Evolutionary conservation across 2,888 invertebrate genomes (phyloP).

Genomic region (Zhuqinia jingwanae): DNA sequence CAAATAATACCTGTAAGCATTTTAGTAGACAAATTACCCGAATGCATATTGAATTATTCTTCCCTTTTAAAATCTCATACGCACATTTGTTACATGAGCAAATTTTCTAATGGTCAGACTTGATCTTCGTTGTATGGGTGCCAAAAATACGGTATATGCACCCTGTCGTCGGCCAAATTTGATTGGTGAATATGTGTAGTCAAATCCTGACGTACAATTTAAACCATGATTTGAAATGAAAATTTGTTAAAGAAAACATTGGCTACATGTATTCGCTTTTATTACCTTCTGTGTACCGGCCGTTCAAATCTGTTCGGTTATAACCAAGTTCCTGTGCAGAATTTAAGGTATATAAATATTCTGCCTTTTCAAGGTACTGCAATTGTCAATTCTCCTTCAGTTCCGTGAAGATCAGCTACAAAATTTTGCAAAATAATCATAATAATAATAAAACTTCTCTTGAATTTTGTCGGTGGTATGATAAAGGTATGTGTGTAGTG

Average conservation of each 20-base stretch:
- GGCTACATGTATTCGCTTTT: too few relatives aligned
- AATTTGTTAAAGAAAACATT: conserved; percentile 14
- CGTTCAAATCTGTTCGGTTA: conserved; percentile 73
- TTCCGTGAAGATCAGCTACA: conserved; percentile 66
- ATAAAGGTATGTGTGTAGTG: too few relatives aligned
- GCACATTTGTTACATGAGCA: conserved; percentile 75
- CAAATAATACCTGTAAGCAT: conserved; percentile 42
- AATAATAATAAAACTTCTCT: too few relatives aligned
- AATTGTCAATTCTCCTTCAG: conserved; percentile 70
- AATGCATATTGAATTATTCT: background rate
- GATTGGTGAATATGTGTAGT: conserved; percentile 70
- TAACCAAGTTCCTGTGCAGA: conserved; percentile 76
- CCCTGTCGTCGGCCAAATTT: conserved; percentile 72
- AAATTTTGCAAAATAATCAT: too few relatives aligned
- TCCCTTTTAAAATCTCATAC: too few relatives aligned
- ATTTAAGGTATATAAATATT: conserved; percentile 64
- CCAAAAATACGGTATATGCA: conserved; percentile 70
- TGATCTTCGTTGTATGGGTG: conserved; percentile 63
- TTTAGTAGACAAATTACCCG: background rate
- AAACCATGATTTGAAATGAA: background rate
- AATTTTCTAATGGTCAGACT: conserved; percentile 75
- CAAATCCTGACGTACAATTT: conserved; percentile 73
- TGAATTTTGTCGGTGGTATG: too few relatives aligned
- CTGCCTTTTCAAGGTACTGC: conserved; percentile 71
- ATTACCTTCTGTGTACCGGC: conserved; percentile 77